Conservation (phyloP, 2,113 vertebrate genomes). For the Athene cunicularia region DNA sequence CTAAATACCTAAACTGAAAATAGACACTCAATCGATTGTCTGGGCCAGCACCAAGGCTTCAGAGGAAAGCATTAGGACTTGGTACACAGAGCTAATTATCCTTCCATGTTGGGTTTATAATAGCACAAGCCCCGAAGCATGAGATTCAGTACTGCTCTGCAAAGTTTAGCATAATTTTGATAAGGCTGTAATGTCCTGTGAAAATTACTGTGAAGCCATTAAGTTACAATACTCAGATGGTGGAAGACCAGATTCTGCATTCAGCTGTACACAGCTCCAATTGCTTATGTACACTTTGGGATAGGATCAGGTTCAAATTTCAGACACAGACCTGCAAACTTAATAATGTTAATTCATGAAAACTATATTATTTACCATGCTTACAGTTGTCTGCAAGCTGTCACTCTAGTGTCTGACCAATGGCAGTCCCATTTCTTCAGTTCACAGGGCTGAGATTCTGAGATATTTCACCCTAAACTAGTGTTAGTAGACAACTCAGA, state of each 20-base stretch:
- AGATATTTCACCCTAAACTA: not conserved
- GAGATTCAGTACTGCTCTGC: not conserved
- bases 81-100: not conserved
- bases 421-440: not conserved
- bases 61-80: not conserved
- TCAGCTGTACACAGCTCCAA: not conserved
- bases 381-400: not conserved
- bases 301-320: not conserved
- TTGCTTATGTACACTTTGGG: not conserved
- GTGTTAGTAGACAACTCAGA: not conserved
- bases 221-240: not conserved
- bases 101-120: not conserved
- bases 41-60: not conserved
- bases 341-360: not conserved
- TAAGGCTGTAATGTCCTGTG: not conserved
- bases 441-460: not conserved
- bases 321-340: not conserved
- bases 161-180: not conserved
- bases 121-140: rapidly evolving
- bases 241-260: not conserved
- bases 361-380: not conserved
- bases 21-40: not conserved
- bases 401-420: not conserved
- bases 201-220: not conserved
- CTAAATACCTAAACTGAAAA: not conserved